phyloP scores from a whole-genome alignment of 1,140 invertebrate species.

The Orius insidiosus region DNA sequence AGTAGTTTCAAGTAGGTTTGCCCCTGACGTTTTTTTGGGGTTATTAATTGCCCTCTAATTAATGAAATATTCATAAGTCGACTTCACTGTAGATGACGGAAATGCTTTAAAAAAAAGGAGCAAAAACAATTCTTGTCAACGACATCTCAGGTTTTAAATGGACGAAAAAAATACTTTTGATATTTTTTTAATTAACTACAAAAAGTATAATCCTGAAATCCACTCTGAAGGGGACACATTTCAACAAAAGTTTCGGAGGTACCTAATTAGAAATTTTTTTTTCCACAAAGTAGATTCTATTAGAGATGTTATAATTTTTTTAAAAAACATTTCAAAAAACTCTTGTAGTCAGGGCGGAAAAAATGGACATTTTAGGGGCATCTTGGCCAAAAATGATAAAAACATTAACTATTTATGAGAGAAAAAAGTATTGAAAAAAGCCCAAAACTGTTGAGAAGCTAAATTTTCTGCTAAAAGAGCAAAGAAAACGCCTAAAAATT shows the following conservation, averaged over 20 bases:
- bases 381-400: too few species aligned
- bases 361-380: too few species aligned
- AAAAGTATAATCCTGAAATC: slow-evolving; percentile 6
- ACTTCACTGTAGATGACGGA: slow-evolving; percentile 5
- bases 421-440: too few species aligned
- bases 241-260: slow-evolving; percentile 6
- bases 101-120: slow-evolving; percentile 1
- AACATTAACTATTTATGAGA: too few species aligned
- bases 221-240: slow-evolving; percentile 4
- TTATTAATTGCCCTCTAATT: too few species aligned
- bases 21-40: too few species aligned
- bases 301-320: neutral
- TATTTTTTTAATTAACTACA: slow-evolving; percentile 2
- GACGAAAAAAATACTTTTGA: slow-evolving; percentile 1
- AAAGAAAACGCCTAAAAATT: too few species aligned
- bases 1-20: slow-evolving; percentile 19
- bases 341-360: too few species aligned
- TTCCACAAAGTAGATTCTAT: slow-evolving; percentile 12
- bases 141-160: neutral
- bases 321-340: too few species aligned
- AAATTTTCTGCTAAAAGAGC: too few species aligned
- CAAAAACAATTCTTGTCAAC: neutral
- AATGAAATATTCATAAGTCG: slow-evolving; percentile 7
- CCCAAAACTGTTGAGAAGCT: too few species aligned
- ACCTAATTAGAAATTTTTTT: slow-evolving; percentile 6